phyloP scores from a whole-genome alignment of 2,113 vertebrate genomes.

The Sapayoa aenigma region DNA sequence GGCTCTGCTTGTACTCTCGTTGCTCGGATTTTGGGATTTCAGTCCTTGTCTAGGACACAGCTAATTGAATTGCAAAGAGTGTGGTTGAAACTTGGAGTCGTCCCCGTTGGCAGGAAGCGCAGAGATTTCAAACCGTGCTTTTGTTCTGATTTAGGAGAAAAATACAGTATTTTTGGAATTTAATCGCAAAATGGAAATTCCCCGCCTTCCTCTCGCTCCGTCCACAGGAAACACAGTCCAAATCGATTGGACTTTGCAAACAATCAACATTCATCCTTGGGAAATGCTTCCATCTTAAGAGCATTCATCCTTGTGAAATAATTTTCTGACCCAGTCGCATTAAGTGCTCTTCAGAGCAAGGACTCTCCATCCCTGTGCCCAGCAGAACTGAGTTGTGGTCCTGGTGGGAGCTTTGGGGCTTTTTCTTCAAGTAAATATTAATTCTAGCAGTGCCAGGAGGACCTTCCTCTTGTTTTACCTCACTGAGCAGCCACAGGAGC shows the following conservation, averaged over 20 bases:
- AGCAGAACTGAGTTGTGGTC: rapidly evolving
- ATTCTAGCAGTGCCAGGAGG: background rate
- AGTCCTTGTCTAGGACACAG: background rate
- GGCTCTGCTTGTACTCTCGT: background rate
- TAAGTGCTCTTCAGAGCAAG: background rate
- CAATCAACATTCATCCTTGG: background rate
- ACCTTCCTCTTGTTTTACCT: background rate
- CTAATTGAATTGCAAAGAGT: slow-evolving; percentile 42
- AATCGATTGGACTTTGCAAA: background rate
- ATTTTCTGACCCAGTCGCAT: background rate
- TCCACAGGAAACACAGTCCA: background rate
- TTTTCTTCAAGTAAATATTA: background rate
- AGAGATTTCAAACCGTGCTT: slow-evolving; percentile 17
- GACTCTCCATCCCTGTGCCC: background rate
- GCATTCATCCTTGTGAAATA: slow-evolving; percentile 3
- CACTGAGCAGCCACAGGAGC: background rate
- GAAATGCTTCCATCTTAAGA: background rate
- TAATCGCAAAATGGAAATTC: slow-evolving; percentile 2
- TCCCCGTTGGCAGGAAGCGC: slow-evolving; percentile 13
- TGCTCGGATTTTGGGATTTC: background rate
- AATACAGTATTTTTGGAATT: background rate
- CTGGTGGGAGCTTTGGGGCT: background rate
- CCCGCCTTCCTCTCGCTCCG: background rate
- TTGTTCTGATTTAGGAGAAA: slow-evolving; percentile 15
- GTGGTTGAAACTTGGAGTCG: slow-evolving; percentile 34